Evolutionary conservation across 2,113 vertebrate genomes (phyloP).

Genomic region (Plectropomus leopardus): DNA sequence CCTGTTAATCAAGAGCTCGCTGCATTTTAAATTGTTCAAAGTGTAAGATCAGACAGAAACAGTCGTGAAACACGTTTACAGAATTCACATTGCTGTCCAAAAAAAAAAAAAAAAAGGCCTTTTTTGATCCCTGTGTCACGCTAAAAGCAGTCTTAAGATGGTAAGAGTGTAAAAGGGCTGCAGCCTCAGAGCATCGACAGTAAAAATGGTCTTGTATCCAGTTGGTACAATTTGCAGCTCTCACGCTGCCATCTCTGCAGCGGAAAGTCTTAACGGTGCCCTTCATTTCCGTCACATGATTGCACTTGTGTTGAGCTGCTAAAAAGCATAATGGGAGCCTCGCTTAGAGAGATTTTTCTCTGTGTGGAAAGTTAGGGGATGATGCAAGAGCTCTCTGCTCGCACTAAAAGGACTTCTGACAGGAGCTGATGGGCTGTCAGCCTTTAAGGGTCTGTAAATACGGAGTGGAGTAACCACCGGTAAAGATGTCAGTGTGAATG

Average conservation of each 20-base stretch:
- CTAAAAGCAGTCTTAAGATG: constrained; percentile 5
- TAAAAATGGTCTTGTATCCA: constrained; percentile 33
- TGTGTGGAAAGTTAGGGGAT: constrained; percentile 26
- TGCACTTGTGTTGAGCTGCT: constrained; percentile 57
- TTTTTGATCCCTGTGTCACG: not conserved
- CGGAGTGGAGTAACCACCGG: constrained; percentile 37
- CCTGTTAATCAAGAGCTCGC: not conserved
- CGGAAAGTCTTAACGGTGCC: constrained; percentile 44
- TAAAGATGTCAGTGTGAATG: constrained; percentile 16
- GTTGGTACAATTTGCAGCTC: constrained; percentile 52
- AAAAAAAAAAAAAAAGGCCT: not conserved
- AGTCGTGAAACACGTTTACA: not conserved
- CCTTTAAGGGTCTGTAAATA: constrained; percentile 30
- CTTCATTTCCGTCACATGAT: constrained; percentile 47
- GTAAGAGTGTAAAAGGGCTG: not conserved
- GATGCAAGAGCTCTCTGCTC: constrained; percentile 51
- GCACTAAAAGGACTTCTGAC: constrained; percentile 38
- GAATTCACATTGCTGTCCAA: not conserved
- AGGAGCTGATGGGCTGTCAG: constrained; percentile 55
- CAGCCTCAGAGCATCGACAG: constrained; percentile 51
- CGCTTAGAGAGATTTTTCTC: constrained; percentile 52
- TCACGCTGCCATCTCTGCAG: constrained; percentile 23
- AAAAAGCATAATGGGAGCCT: constrained; percentile 62
- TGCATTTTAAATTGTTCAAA: not conserved
- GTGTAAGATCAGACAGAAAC: not conserved